These are phyloP conservation scores for Yponomeuta malinellus DNA, from an alignment of 2,888 invertebrate genomes.

Conservation along the genomic window DNA sequence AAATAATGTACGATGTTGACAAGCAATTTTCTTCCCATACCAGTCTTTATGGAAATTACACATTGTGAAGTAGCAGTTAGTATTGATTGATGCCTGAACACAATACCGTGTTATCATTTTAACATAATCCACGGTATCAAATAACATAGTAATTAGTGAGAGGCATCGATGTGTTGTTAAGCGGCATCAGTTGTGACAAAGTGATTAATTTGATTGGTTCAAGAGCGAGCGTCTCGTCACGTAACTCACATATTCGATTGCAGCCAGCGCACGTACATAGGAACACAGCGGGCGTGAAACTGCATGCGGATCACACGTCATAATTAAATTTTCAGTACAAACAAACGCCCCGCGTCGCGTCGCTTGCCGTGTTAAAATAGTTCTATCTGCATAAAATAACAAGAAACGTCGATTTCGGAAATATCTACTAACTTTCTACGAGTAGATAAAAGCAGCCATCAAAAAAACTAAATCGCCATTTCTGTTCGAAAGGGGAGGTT, in stretches of 20 bases:
- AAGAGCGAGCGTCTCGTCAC: neutral
- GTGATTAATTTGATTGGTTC: neutral
- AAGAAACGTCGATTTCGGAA: too few relatives aligned
- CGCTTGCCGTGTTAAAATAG: too few relatives aligned
- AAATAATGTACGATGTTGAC: neutral
- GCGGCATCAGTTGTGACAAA: neutral
- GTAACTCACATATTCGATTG: neutral
- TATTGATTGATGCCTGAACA: slow-evolving; percentile 1
- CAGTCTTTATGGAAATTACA: neutral
- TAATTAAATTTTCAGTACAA: neutral
- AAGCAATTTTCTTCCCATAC: neutral
- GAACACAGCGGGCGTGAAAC: neutral
- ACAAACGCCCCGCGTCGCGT: neutral
- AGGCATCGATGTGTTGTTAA: neutral
- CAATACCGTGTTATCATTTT: neutral
- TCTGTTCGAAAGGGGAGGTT: too few relatives aligned
- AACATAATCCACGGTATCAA: neutral
- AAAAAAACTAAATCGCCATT: too few relatives aligned
- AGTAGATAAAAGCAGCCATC: too few relatives aligned
- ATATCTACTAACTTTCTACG: too few relatives aligned
- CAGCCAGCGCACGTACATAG: neutral
- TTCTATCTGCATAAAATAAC: too few relatives aligned
- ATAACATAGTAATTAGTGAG: neutral
- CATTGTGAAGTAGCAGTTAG: neutral
- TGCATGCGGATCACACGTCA: slow-evolving; percentile 1